These are phyloP conservation scores for Brachyhypopomus occidentalis DNA, from an alignment of 2,113 vertebrate genomes.

Conservation along the genomic window DNA sequence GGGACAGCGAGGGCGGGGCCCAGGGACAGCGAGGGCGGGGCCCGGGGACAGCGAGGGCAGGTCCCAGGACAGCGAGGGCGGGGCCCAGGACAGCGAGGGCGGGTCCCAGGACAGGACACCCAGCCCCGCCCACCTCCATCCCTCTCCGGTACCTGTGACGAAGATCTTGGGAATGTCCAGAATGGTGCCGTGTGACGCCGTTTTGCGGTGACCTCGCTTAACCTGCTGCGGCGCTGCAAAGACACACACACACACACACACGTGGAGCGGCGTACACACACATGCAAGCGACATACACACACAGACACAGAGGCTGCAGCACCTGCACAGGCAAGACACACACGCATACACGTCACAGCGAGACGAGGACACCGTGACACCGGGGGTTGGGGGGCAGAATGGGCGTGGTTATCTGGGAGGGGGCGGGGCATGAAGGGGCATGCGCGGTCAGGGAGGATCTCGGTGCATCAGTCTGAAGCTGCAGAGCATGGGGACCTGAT, in stretches of 20 bases:
- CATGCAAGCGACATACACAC: slow-evolving; percentile 87
- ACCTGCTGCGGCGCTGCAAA: slow-evolving; percentile 92
- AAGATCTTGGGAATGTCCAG: slow-evolving; percentile 99
- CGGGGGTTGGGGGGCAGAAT: too few species aligned
- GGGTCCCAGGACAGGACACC: slow-evolving; percentile 53
- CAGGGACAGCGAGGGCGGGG: slow-evolving; percentile 3
- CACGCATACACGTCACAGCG: slow-evolving; percentile 19
- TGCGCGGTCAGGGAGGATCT: neutral
- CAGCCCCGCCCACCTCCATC: slow-evolving; percentile 59
- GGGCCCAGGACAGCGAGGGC: slow-evolving; percentile 36
- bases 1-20: slow-evolving; percentile 47
- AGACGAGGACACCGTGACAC: too few species aligned
- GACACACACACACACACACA: slow-evolving; percentile 90
- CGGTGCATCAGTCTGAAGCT: neutral
- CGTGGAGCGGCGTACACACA: slow-evolving; percentile 82
- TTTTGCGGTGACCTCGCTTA: slow-evolving; percentile 99
- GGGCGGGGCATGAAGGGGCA: too few species aligned
- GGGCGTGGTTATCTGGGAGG: too few species aligned
- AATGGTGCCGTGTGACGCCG: slow-evolving; percentile 99
- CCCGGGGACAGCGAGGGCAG: slow-evolving; percentile 43
- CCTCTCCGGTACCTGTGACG: slow-evolving; percentile 93
- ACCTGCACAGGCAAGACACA: slow-evolving; percentile 37
- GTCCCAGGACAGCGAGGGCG: slow-evolving; percentile 23
- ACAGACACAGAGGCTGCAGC: slow-evolving; percentile 63
- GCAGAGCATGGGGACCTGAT: too few species aligned